Evolutionary conservation across 2,888 invertebrate genomes (phyloP).

Genomic region (Pinctada fucata): DNA sequence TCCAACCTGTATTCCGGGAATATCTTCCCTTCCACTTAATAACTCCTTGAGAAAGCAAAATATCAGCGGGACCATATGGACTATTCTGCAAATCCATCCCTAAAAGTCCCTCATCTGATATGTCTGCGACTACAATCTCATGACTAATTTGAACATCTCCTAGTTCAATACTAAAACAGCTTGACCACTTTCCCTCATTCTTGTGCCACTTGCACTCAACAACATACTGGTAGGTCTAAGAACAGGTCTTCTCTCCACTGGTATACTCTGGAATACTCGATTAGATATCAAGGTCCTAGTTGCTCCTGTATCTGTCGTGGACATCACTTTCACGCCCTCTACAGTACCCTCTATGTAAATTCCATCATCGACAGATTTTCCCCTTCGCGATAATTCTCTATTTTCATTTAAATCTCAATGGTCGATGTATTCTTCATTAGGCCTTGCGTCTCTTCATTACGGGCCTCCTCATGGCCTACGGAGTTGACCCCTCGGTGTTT

Average conservation of each 20-base stretch:
- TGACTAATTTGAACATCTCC: background rate
- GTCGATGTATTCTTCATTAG: background rate
- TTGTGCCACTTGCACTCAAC: background rate
- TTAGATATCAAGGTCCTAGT: constrained; percentile 27
- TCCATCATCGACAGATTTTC: constrained; percentile 10
- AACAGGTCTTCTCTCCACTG: constrained; percentile 11
- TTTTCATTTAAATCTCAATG: background rate
- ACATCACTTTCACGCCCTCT: constrained; percentile 16
- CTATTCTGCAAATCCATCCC: constrained; percentile 5
- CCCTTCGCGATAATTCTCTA: background rate
- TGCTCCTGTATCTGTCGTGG: constrained; percentile 23
- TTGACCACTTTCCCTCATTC: constrained; percentile 21
- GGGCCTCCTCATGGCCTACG: background rate
- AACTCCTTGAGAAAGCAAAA: constrained; percentile 13
- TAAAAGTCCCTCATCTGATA: background rate
- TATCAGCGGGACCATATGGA: constrained; percentile 21
- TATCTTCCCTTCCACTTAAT: constrained; percentile 17
- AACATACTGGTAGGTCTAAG: background rate
- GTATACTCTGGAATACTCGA: constrained; percentile 9
- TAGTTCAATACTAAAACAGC: constrained; percentile 22
- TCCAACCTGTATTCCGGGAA: constrained; percentile 17
- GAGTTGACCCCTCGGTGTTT: constrained; percentile 15
- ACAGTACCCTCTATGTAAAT: constrained; percentile 27
- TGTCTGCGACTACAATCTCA: constrained; percentile 34
- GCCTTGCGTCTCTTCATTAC: background rate